Evolutionary conservation across 2,888 invertebrate genomes (phyloP), one percentile per base, ranked within the genome.

Genomic region (Micropterix aruncella): DNA sequence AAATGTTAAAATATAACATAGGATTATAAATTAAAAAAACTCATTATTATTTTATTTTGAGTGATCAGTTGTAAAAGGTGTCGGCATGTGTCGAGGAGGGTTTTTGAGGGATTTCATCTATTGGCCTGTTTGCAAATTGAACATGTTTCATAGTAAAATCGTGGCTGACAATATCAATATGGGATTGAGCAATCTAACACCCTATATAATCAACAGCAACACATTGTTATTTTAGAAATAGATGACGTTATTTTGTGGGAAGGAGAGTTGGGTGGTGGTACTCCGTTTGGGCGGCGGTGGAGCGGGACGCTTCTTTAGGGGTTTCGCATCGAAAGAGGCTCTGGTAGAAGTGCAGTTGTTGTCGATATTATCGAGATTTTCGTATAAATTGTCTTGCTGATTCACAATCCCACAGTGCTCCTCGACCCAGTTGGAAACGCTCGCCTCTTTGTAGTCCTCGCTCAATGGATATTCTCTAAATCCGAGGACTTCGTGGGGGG

Each of bases 281-380:
- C 87, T 86, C 48, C 91, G 77, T 53, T 87, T 86, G 2, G 91
- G 90, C n/a, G 90, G 90, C 19, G 90, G 90, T 2, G 91, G 91
- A 12, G 91, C 91, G 39, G 88, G 88, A 52, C 84, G 71, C 59
- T 84, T 82, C 54, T 80, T 81, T 43, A 75, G 55, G 0, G 60
- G 57, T 27, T 61, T 61, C 1, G 59, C 65, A 43, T 59, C 50
- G 9, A 57, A 48, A 18, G 50, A 48, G 4, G 47, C 40, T 17
- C 55, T 55, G 3, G 55, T 55, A 43, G 60, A 62, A 1, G 61
- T 55, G 3, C 18, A 38, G 1, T 40, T 2, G 57, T 62, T 39
- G 44, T 45, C 42, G 49, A 38, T 37, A 45, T 46, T 57, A 64
- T 5, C 40, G 14, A 17, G 18, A n/a, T 36, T 36, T 19, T 17